Percentiles rank a stretch among this genome's conserved stretches.
These are phyloP conservation scores for Hyppa rectilinea DNA, from an alignment of 2,888 invertebrate species.

Conservation along the genomic window DNA sequence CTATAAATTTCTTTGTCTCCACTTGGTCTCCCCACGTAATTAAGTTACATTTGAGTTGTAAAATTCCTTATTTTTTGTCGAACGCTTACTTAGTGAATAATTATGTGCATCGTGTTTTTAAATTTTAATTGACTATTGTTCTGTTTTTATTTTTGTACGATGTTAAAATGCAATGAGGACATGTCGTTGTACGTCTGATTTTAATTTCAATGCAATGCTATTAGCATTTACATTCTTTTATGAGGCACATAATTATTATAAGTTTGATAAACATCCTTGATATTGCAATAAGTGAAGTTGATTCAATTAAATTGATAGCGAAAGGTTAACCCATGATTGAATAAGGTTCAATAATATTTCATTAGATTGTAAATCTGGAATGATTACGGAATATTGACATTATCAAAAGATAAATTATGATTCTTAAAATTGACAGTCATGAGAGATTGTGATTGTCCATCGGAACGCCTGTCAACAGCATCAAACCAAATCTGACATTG, in stretches of 20 bases:
- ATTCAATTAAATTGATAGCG: conserved; percentile 21
- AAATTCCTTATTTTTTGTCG: conserved; percentile 37
- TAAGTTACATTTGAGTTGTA: conserved; percentile 50
- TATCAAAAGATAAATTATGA: background rate
- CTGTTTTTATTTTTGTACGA: conserved; percentile 51
- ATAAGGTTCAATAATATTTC: background rate
- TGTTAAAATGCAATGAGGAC: conserved; percentile 49
- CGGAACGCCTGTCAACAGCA: conserved; percentile 18
- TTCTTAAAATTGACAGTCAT: background rate
- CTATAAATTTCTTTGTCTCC: conserved; percentile 60
- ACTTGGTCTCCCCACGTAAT: conserved; percentile 54
- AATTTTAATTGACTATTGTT: conserved; percentile 62
- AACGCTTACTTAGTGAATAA: conserved; percentile 37
- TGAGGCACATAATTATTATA: conserved; percentile 34
- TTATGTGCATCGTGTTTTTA: conserved; percentile 52
- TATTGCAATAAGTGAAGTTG: conserved; percentile 24
- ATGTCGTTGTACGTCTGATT: conserved; percentile 41
- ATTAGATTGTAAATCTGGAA: background rate
- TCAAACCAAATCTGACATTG: conserved; percentile 29
- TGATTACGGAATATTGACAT: background rate
- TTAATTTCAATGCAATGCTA: conserved; percentile 51
- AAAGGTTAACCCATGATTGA: conserved; percentile 30
- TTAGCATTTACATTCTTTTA: conserved; percentile 47
- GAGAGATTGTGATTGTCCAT: background rate
- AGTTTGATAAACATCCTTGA: conserved; percentile 46